Evolutionary conservation across 1,140 invertebrate genomes (phyloP), one percentile per base, ranked within the genome.

Genomic region (Oryzaephilus surinamensis): DNA sequence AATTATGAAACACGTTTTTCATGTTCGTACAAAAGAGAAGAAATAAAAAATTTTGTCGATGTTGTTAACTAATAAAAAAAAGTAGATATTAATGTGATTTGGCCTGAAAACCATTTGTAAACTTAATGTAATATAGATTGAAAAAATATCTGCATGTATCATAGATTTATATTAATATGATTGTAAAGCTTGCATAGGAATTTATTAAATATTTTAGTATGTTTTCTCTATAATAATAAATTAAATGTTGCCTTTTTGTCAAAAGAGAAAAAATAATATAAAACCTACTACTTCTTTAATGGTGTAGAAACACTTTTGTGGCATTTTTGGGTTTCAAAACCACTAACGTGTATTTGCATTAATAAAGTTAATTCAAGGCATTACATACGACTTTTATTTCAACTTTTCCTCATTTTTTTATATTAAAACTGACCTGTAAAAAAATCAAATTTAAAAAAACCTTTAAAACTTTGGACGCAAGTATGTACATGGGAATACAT

Each of bases 161-260:
- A 54, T 54, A 54, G 50, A 50, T 54, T 54, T 42, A 51, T 48
- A 48, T n/a, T n/a, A n/a, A n/a, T n/a, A n/a, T n/a, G n/a, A 48
- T 35, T 54, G 48, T 50, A 50, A 52, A 52, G 49, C 50, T 54
- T 51, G 41, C 46, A 52, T 54, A 54, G 52, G 42, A n/a, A 33
- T 52, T 54, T 54, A 48, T 46, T 34, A 44, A 43, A 52, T 54
- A 51, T 54, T 51, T 51, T 51, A 54, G 49, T 51, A 51, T 48
- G 45, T 45, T 51, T 54, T 51, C 29, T 50, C 43, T 50, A 43
- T 46, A 44, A 46, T 45, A 43, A n/a, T n/a, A 35, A 43, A 47
- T 46, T 54, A 45, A 54, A 54, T 54, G 52, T 54, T 54, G 52
- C 52, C 50, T 54, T 52, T 54, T 50, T 52, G 47, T 54, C 47